phyloP scores from a whole-genome alignment of 2,888 invertebrate species.

The Ormyrus rosae region DNA sequence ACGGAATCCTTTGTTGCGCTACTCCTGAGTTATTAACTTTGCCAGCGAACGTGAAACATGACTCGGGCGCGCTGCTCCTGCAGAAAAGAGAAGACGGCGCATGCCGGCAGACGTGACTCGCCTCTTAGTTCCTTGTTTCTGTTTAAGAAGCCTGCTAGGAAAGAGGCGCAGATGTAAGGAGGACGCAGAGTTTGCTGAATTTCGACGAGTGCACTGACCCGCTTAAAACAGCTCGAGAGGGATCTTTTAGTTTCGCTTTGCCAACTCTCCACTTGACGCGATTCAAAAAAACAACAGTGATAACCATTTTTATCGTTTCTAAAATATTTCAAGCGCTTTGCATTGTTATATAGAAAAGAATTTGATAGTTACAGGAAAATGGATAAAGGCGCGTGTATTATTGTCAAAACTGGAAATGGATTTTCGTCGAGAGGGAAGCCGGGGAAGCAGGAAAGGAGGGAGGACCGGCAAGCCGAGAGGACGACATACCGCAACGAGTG shows the following conservation, averaged over 20 bases:
- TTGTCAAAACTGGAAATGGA: conserved; percentile 40
- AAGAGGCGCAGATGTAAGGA: no score
- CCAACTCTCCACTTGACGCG: no score
- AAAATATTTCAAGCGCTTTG: no score
- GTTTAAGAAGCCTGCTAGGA: conserved; percentile 1
- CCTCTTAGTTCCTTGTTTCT: conserved; percentile 13
- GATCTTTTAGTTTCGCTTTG: no score
- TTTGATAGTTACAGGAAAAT: no score
- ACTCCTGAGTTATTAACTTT: conserved; percentile 61
- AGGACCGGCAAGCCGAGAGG: conserved; percentile 11
- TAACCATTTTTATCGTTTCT: no score
- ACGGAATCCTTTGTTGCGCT: conserved; percentile 60
- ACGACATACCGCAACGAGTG: conserved; percentile 47
- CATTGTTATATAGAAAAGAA: no score
- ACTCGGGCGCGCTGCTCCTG: conserved; percentile 32
- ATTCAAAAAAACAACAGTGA: no score
- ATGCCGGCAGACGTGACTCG: background rate
- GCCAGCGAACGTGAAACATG: conserved; percentile 57
- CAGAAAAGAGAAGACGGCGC: background rate
- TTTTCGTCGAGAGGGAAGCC: conserved; percentile 2
- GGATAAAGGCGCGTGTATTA: no score
- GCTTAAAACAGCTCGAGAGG: no score
- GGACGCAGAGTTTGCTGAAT: background rate
- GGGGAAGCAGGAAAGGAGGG: background rate
- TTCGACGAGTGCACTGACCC: background rate